Evolutionary conservation across 1,140 invertebrate species (phyloP), one percentile per base, ranked within the genome.

Genomic region (Papilio polytes): DNA sequence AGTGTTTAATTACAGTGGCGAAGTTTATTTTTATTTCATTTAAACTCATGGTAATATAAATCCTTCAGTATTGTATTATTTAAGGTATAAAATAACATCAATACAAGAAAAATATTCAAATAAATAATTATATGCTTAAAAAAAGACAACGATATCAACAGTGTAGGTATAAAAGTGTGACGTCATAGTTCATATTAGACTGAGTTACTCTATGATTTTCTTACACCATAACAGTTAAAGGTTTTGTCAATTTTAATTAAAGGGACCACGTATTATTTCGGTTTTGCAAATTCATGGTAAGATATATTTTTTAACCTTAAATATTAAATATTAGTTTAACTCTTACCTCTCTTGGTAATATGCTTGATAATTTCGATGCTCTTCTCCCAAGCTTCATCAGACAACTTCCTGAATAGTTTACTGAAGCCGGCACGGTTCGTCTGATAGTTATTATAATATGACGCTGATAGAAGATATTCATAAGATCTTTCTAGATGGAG

Each of bases 361-460:
- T 97, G 97, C 88, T 98, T 97, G 83, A 98, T 97, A 7, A 98
- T 85, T 3, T 97, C 96, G 84, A 98, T 97, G 48, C 96, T 96
- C 87, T 97, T 96, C 26, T 97, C 95, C 97, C 98, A 98, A 15
- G 96, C 94, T 31, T 96, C 90, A 83, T 98, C 97, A 3, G 97
- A 97, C 10, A 98, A 89, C 83, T 97, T 96, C 77, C 96, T 95
- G 92, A 97, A 98, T 13, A 98, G 93, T 87, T 96, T 97, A 83
- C 96, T 96, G 92, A 98, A 98, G 13, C 98, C 98, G 46, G 96
- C 95, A 56, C 98, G 95, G 91, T 98, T 97, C 73, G 96, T 96
- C 86, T 97, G 96, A 89, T 97, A 98, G 86, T 97, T 98, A 74
- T 96, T 97, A 92, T 97, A 98, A 91, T 97, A 96, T 2, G 97